A percentile compares a stretch with the other conserved stretches of the same genome.
Evolutionary conservation across 2,797 vertebrate genomes (phyloP).

Genomic region (Vipera ursinii): DNA sequence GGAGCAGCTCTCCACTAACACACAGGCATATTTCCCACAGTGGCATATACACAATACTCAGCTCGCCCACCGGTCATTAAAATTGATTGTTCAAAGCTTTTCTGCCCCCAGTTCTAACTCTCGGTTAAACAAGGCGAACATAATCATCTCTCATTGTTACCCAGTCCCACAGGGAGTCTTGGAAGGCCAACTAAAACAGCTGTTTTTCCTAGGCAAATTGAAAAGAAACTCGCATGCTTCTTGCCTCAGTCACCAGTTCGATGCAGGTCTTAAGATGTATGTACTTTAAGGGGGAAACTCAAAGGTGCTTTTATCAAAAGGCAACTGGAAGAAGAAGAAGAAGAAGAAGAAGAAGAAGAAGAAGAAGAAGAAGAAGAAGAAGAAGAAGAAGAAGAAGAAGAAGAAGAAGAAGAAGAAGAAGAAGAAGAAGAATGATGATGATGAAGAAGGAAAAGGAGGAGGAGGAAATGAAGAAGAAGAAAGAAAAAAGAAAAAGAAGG

Average conservation of each 20-base stretch:
- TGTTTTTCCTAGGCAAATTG: neutral
- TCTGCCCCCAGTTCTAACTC: neutral
- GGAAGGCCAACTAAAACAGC: neutral
- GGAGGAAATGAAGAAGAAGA: no score
- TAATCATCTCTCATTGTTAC: neutral
- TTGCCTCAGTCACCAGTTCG: neutral
- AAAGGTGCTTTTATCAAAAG: no score
- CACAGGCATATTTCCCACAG: accelerated
- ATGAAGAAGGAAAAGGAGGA: no score
- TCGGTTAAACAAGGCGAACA: neutral
- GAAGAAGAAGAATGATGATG: no score
- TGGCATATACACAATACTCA: neutral
- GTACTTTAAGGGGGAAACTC: neutral
- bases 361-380: no score
- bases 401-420: no score
- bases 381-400: no score
- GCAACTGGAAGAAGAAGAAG: no score
- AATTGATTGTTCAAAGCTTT: constrained; percentile 18
- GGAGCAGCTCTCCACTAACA: neutral
- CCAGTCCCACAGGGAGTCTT: neutral
- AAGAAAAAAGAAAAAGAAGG: no score
- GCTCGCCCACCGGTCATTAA: neutral
- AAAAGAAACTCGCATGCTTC: neutral
- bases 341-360: no score
- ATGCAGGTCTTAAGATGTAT: neutral